Conservation (phyloP, 2,113 vertebrate species). For the Octodon degus region DNA sequence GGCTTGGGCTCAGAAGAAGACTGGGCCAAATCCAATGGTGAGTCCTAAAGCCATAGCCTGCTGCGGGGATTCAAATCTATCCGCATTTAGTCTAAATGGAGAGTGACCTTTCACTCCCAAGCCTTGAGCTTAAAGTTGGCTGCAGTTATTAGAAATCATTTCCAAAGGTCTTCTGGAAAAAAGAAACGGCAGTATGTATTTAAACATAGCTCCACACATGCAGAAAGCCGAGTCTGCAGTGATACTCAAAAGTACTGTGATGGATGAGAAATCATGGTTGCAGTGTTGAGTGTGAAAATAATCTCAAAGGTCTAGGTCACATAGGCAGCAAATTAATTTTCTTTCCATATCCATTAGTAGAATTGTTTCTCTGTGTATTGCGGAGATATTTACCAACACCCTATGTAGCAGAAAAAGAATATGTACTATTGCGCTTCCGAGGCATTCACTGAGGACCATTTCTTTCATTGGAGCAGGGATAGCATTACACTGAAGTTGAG, state of each 20-base stretch:
- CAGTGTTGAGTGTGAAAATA: conserved; percentile 53
- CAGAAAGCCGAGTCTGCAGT: conserved; percentile 56
- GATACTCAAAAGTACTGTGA: conserved; percentile 54
- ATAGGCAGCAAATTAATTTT: neutral
- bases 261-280: neutral
- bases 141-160: conserved; percentile 85
- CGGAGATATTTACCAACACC: conserved; percentile 6
- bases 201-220: conserved; percentile 65
- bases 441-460: neutral
- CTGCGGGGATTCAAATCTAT: conserved; percentile 81
- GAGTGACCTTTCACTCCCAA: conserved; percentile 82
- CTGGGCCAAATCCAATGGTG: conserved; percentile 72
- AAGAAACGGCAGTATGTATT: conserved; percentile 72
- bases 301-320: conserved; percentile 39
- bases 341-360: neutral
- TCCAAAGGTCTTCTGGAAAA: conserved; percentile 86
- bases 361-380: neutral
- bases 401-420: neutral
- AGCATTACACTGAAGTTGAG: conserved; percentile 32
- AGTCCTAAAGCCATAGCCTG: conserved; percentile 74
- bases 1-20: conserved; percentile 78
- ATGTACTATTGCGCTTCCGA: neutral
- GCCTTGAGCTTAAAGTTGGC: conserved; percentile 82
- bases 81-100: conserved; percentile 79
- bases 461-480: conserved; percentile 64